Evolutionary conservation across 2,113 vertebrate species (phyloP).

Genomic region (Anolis carolinensis): DNA sequence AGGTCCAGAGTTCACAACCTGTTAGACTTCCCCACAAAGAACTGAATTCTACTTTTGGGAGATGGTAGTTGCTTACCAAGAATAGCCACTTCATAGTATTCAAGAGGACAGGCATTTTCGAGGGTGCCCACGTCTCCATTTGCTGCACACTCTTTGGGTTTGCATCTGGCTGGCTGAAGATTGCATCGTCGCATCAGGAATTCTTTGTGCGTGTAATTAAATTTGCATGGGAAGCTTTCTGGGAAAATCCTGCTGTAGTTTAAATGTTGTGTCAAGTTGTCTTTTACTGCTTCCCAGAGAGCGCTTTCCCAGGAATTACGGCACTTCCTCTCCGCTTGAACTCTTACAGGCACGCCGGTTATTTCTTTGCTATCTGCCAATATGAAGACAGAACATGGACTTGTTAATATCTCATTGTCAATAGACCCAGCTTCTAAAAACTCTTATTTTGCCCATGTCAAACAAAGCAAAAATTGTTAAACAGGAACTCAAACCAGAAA

Average conservation of each 20-base stretch:
- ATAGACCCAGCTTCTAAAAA: neutral
- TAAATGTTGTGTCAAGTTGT: conserved; percentile 76
- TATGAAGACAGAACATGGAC: conserved; percentile 46
- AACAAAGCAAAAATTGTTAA: neutral
- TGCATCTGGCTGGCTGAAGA: conserved; percentile 78
- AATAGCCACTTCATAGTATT: conserved; percentile 86
- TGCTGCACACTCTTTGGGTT: conserved; percentile 53
- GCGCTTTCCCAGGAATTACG: conserved; percentile 81
- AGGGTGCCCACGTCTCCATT: conserved; percentile 49
- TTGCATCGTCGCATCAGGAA: conserved; percentile 79
- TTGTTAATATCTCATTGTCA: conserved; percentile 15
- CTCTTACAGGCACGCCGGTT: neutral
- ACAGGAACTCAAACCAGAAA: neutral
- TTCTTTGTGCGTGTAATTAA: conserved; percentile 75
- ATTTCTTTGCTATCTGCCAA: conserved; percentile 44
- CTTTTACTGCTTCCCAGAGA: conserved; percentile 77
- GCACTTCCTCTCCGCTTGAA: conserved; percentile 36
- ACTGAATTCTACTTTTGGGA: neutral
- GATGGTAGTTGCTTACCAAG: conserved; percentile 76
- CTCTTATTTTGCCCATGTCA: neutral
- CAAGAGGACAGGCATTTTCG: conserved; percentile 67
- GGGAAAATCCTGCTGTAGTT: conserved; percentile 72
- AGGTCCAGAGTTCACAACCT: neutral
- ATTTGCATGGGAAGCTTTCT: conserved; percentile 84
- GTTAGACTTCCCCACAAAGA: neutral